phyloP scores from a whole-genome alignment of 2,113 vertebrate genomes.

The Trematomus loennbergii region DNA sequence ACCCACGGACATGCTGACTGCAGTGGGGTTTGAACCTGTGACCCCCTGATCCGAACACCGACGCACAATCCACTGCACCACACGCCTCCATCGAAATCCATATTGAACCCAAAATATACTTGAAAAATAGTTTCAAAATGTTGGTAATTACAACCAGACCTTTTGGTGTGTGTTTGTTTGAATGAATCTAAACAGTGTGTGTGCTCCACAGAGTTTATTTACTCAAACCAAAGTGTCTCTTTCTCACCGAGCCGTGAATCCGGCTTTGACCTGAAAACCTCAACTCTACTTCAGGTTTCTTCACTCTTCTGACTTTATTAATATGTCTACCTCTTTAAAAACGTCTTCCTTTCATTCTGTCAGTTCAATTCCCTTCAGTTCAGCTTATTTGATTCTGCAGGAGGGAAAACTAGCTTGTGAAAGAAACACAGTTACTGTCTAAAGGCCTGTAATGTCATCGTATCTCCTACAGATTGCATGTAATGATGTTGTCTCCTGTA shows the following conservation, averaged over 20 bases:
- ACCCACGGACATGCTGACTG: no score
- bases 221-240: neutral
- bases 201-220: constrained; percentile 7
- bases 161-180: neutral
- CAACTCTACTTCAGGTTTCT: neutral
- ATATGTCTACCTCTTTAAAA: neutral
- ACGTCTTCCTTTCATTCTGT: neutral
- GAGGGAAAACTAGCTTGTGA: neutral
- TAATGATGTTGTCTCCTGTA: neutral
- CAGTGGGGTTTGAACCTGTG: no score
- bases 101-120: neutral
- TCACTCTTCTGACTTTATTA: neutral
- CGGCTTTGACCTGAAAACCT: constrained; percentile 6
- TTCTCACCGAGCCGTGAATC: rapidly evolving
- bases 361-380: no score
- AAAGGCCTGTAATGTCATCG: neutral
- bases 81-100: neutral
- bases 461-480: neutral
- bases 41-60: no score
- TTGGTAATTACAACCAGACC: constrained; percentile 19
- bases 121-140: constrained; percentile 8
- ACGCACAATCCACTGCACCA: no score
- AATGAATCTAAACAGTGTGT: constrained; percentile 12
- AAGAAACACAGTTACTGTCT: no score
- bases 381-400: neutral